Evolutionary conservation across 2,888 invertebrate genomes (phyloP).

Genomic region (Caenorhabditis wallacei): DNA sequence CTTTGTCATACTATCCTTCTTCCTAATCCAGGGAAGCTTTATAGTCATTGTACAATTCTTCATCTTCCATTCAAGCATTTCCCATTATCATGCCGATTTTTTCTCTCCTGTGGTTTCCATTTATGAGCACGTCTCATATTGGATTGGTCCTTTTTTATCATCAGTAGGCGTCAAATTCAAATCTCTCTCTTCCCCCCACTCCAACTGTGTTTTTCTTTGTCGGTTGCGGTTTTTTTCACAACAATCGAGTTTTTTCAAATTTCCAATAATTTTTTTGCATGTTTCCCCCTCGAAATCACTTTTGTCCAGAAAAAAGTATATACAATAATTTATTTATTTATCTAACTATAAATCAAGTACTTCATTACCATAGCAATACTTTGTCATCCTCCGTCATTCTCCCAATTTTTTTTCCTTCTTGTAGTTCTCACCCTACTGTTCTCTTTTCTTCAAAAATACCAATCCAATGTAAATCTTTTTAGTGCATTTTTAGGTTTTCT

Average conservation of each 20-base stretch:
- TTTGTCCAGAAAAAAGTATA: too few species aligned
- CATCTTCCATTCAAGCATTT: conserved; percentile 23
- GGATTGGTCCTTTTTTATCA: conserved; percentile 26
- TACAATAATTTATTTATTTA: conserved; percentile 45
- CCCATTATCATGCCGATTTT: conserved; percentile 16
- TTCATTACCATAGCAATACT: conserved; percentile 30
- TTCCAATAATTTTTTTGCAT: conserved; percentile 27
- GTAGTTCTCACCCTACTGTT: background rate
- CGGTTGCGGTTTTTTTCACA: conserved; percentile 47
- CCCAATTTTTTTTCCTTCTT: background rate
- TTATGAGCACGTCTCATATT: conserved; percentile 14
- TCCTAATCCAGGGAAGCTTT: conserved; percentile 6
- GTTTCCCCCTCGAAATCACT: conserved; percentile 5
- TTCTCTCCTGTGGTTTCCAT: background rate
- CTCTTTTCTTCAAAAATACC: background rate
- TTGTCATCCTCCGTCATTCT: conserved; percentile 14
- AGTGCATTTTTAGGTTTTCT: conserved; percentile 45
- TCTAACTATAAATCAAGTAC: background rate
- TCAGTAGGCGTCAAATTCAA: conserved; percentile 36
- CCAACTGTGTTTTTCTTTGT: conserved; percentile 56
- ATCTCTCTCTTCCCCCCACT: background rate
- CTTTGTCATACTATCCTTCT: conserved; percentile 23
- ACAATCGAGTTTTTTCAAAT: conserved; percentile 21
- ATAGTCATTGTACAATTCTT: conserved; percentile 27
- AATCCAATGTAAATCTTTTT: conserved; percentile 18